A percentile compares a stretch with the other conserved stretches of the same genome.
Conservation (phyloP, 2,797 vertebrate genomes). For the Liasis olivaceus region DNA sequence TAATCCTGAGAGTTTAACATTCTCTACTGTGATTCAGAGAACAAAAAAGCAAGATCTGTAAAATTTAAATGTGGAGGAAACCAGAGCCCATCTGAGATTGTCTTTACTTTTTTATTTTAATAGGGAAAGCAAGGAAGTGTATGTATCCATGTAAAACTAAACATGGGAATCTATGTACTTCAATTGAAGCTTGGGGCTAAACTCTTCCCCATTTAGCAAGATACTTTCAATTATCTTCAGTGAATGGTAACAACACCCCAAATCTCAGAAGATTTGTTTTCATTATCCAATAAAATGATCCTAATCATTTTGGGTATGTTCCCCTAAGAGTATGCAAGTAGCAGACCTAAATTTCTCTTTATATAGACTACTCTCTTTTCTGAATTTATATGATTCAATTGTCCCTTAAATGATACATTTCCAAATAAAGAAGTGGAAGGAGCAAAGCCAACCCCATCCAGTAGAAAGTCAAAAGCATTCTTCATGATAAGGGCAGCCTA, state of each 20-base stretch:
- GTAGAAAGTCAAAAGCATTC: too few relatives aligned
- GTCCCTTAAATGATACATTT: background rate
- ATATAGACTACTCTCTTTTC: background rate
- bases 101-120: background rate
- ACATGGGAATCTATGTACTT: background rate
- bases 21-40: background rate
- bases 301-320: background rate
- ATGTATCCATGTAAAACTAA: background rate
- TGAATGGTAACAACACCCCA: background rate
- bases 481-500: too few relatives aligned
- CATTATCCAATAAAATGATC: slow-evolving; percentile 12
- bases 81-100: background rate
- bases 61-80: background rate
- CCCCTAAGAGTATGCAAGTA: background rate
- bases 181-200: background rate
- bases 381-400: background rate
- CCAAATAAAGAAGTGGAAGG: background rate
- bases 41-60: background rate
- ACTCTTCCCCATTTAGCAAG: background rate
- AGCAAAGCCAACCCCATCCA: too few relatives aligned
- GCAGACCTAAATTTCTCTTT: background rate
- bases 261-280: slow-evolving; percentile 1
- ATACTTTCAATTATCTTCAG: background rate
- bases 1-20: background rate
- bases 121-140: too few relatives aligned